phyloP scores from a whole-genome alignment of 2,797 vertebrate genomes.

The Holocentrus rufus region DNA sequence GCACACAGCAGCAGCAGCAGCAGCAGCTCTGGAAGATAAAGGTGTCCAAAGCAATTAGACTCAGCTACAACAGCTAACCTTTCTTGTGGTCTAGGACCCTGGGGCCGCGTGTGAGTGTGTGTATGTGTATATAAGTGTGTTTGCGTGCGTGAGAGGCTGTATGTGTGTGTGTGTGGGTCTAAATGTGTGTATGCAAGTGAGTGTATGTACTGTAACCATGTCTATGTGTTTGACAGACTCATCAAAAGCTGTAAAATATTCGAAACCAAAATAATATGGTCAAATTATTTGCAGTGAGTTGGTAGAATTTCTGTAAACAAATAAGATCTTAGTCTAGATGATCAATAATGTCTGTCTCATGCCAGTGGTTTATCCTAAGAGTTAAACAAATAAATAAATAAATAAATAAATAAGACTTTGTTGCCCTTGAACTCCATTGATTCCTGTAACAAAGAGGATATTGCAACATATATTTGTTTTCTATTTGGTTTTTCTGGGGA shows the following conservation, averaged over 20 bases:
- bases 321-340: no score
- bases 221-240: neutral
- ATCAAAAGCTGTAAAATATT: no score
- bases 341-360: no score
- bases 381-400: no score
- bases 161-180: neutral
- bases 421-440: no score
- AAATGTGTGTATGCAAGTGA: neutral
- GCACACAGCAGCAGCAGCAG: slow-evolving; percentile 11
- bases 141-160: neutral
- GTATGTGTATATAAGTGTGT: neutral
- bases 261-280: no score
- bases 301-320: no score
- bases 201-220: neutral
- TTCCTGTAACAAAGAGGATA: no score
- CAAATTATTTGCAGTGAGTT: no score
- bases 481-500: no score
- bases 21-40: slow-evolving; percentile 22
- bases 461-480: neutral
- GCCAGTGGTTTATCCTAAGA: no score
- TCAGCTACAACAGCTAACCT: slow-evolving; percentile 28
- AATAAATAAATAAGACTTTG: no score
- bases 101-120: slow-evolving; percentile 17
- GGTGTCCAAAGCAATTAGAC: slow-evolving; percentile 37
- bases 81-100: slow-evolving; percentile 18